Percentiles rank a stretch among this genome's conserved stretches.
phyloP scores from a whole-genome alignment of 2,113 vertebrate species.

The Silurus asotus region DNA sequence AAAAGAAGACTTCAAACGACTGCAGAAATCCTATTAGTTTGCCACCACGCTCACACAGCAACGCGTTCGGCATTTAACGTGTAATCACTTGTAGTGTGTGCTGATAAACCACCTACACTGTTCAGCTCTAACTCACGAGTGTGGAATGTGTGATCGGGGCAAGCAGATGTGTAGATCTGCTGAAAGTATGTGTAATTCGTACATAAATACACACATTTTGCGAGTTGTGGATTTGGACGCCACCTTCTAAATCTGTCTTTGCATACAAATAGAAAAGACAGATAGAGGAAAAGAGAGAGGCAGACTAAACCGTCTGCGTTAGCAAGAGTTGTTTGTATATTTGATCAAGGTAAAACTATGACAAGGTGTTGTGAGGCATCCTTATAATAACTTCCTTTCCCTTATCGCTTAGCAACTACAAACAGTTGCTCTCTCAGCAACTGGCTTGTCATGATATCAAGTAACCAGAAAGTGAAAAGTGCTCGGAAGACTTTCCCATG shows the following conservation, averaged over 20 bases:
- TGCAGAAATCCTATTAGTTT: neutral
- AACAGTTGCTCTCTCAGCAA: neutral
- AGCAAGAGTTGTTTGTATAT: neutral
- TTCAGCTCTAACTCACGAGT: neutral
- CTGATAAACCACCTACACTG: neutral
- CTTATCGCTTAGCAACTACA: neutral
- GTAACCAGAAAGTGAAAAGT: neutral
- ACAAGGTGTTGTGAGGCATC: neutral
- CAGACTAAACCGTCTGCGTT: constrained; percentile 25
- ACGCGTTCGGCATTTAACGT: neutral
- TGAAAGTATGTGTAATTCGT: neutral
- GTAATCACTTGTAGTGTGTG: neutral
- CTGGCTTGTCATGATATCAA: neutral
- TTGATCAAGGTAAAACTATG: neutral
- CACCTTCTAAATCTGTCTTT: constrained; percentile 13
- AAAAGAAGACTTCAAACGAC: constrained; percentile 13
- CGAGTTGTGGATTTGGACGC: neutral
- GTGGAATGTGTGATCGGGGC: neutral
- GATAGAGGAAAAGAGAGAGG: neutral
- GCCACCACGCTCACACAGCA: neutral
- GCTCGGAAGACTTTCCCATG: neutral
- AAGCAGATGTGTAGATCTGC: neutral
- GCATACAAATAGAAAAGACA: neutral
- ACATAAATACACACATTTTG: neutral
- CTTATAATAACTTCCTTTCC: neutral